Conservation (phyloP, 2,797 vertebrate genomes). For the Echiichthys vipera region DNA sequence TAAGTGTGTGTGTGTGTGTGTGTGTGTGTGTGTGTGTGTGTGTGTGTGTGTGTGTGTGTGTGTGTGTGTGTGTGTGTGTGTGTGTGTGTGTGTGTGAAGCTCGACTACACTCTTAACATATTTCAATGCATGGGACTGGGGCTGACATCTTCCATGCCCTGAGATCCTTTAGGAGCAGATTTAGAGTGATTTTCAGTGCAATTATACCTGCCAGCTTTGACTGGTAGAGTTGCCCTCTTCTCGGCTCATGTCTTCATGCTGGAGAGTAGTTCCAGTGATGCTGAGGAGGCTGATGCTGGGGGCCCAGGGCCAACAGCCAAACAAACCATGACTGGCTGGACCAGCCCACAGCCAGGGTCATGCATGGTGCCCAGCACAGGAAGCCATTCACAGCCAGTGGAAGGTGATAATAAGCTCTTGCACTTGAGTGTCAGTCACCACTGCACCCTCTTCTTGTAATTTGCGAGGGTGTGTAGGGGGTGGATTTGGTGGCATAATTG, state of each 20-base stretch:
- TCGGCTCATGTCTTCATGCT: constrained; percentile 81
- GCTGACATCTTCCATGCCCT: constrained; percentile 80
- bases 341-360: constrained; percentile 39
- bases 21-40: constrained; percentile 15
- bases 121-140: constrained; percentile 79
- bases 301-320: constrained; percentile 40
- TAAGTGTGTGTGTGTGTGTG: constrained; percentile 61
- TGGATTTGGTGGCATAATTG: constrained; percentile 60
- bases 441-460: constrained; percentile 59
- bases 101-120: constrained; percentile 76
- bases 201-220: constrained; percentile 86
- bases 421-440: constrained; percentile 68
- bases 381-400: constrained; percentile 73
- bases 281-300: constrained; percentile 43
- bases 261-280: constrained; percentile 61
- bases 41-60: neutral
- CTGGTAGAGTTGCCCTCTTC: constrained; percentile 80
- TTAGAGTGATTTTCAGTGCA: constrained; percentile 87
- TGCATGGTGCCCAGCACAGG: constrained; percentile 41
- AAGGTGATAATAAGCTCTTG: constrained; percentile 80
- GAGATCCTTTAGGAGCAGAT: constrained; percentile 82
- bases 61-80: constrained; percentile 6
- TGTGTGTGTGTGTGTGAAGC: constrained; percentile 34
- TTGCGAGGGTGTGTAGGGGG: constrained; percentile 50
- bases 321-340: constrained; percentile 35